Evolutionary conservation across 2,113 vertebrate genomes (phyloP), one percentile per base, ranked within the genome.

Genomic region (Thymallus thymallus): DNA sequence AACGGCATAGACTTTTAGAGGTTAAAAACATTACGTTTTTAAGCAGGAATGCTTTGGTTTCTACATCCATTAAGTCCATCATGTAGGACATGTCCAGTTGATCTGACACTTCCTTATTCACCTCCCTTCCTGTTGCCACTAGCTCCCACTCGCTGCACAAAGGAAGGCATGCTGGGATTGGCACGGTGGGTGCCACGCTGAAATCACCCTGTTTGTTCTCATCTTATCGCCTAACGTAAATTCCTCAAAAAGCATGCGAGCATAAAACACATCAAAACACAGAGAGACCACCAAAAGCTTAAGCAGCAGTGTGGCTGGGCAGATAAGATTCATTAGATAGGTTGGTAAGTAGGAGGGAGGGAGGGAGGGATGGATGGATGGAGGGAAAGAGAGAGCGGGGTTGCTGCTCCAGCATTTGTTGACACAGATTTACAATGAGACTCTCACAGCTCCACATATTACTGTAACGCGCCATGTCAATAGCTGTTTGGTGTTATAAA

Each of bases 321-420:
- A 87, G 89, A 90, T 90, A 92, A 91, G 87, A 91, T 91, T 88
- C 85, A 89, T 88, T 90, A 88, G 90, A 91, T 89, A 88, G 85
- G 85, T 87, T 75, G 76, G 83, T 74, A 85, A 90, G 90, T 89
- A 85, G 65, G 18, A 51, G 63, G 12, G 18, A 13, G 86, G 65
- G 18, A 51, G 63, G 12, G 18, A 13, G 35, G 7, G 22, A 68
- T 14, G 55, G 24, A 70, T 10, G 30, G 45, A 55, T 41, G 35
- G 0, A 41, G 9, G 35, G 9, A 41, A 55, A 67, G 65, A 62
- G 68, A 71, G 48, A 32, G 63, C 60, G 82, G 67, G 70, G 78
- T 81, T 87, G 84, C 87, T 86, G 88, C 86, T 85, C 84, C 81
- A 86, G 80, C 78, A 85, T 91, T 89, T 88, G 90, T 89, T 88